Conservation (phyloP, 2,797 vertebrate species). For the Myiotriccus ornatus region DNA sequence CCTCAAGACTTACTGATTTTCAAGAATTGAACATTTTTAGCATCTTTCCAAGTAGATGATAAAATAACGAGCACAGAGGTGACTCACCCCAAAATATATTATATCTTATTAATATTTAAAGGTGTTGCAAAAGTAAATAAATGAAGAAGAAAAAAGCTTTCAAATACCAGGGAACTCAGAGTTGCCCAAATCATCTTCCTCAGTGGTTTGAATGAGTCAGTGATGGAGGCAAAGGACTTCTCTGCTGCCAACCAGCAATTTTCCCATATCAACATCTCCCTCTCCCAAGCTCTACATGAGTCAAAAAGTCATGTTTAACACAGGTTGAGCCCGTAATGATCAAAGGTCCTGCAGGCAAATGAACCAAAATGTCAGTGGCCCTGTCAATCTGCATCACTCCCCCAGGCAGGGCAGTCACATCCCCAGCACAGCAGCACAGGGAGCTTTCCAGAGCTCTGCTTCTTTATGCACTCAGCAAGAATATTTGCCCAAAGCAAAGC, state of each 20-base stretch:
- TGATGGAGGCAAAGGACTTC: not conserved
- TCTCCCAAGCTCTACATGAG: not conserved
- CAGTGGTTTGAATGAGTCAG: not conserved
- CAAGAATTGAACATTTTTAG: not conserved
- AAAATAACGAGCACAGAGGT: not conserved
- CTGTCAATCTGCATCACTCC: not conserved
- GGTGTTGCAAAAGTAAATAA: not conserved
- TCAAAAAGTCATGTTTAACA: not conserved
- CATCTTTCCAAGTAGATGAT: not conserved
- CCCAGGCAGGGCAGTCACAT: not conserved
- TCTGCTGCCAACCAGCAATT: not conserved
- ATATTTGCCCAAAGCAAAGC: not conserved
- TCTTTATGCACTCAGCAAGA: not conserved
- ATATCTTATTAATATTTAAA: not conserved
- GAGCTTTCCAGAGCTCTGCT: not conserved
- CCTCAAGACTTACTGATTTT: not conserved
- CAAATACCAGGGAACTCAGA: not conserved
- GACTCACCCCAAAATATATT: not conserved
- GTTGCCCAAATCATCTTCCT: not conserved
- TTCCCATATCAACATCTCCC: not conserved
- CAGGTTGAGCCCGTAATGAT: not conserved
- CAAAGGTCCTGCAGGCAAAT: not conserved
- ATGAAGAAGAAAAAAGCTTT: not conserved
- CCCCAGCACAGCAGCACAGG: not conserved
- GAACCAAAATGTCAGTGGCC: constrained; percentile 11